These are phyloP conservation scores for Cyclargus thomasi DNA, from an alignment of 1,140 invertebrate species.

Conservation along the genomic window DNA sequence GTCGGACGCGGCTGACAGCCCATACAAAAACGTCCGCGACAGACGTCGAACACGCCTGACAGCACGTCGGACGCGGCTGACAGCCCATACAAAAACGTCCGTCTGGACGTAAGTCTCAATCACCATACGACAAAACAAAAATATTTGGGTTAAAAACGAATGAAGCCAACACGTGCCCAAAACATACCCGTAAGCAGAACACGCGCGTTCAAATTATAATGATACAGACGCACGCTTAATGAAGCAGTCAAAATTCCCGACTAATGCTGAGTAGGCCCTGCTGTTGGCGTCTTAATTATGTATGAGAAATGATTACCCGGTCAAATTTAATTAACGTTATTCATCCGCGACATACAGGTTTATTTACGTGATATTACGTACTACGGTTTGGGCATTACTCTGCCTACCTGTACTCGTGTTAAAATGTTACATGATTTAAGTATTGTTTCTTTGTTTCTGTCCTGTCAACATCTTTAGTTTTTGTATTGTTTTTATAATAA, in stretches of 20 bases:
- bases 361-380: neutral
- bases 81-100: too few relatives aligned
- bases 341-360: neutral
- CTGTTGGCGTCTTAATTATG: constrained; percentile 3
- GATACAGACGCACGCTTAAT: neutral
- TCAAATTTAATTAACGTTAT: neutral
- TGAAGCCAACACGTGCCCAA: neutral
- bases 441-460: too few relatives aligned
- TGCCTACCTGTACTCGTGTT: too few relatives aligned
- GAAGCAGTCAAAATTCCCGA: neutral
- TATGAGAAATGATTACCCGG: neutral
- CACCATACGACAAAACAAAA: too few relatives aligned
- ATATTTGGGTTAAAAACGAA: neutral
- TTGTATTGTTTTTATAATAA: too few relatives aligned
- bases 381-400: neutral
- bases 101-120: too few relatives aligned
- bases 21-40: too few relatives aligned
- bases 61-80: too few relatives aligned
- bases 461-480: too few relatives aligned
- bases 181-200: neutral
- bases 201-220: neutral
- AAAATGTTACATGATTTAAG: too few relatives aligned
- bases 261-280: constrained; percentile 4
- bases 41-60: too few relatives aligned
- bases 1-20: too few relatives aligned